Conservation (phyloP, 2,888 invertebrate species). For the Noctua janthe region DNA sequence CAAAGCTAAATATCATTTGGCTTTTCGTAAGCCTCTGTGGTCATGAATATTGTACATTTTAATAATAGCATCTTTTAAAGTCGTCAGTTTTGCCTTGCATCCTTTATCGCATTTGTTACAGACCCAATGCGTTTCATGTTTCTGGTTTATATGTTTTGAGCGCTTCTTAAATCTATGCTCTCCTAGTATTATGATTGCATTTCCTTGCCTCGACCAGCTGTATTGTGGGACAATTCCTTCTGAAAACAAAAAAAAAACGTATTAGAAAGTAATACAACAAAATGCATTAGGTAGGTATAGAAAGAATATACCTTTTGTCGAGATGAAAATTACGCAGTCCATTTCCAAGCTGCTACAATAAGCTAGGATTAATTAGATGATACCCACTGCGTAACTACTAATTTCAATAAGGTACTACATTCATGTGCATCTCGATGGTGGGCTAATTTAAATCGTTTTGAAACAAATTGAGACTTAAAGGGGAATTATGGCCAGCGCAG, state of each 20-base stretch:
- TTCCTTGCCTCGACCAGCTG: slow-evolving; percentile 86
- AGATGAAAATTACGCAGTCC: neutral
- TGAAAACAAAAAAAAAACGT: slow-evolving; percentile 53
- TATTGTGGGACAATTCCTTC: slow-evolving; percentile 78
- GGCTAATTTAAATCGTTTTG: too few species aligned
- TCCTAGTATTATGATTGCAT: slow-evolving; percentile 85
- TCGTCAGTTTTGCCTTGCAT: slow-evolving; percentile 85
- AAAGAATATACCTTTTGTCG: slow-evolving; percentile 6
- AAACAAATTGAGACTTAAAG: too few species aligned
- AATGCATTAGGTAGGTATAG: neutral
- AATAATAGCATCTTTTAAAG: slow-evolving; percentile 83
- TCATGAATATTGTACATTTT: slow-evolving; percentile 84
- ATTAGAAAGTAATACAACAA: slow-evolving; percentile 18
- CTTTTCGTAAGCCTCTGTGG: slow-evolving; percentile 77
- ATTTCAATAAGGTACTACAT: neutral
- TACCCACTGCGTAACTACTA: neutral
- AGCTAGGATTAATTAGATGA: neutral
- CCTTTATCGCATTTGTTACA: slow-evolving; percentile 87
- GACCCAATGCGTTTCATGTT: slow-evolving; percentile 86
- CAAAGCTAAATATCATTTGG: slow-evolving; percentile 65
- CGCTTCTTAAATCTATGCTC: slow-evolving; percentile 86
- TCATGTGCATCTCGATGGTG: too few species aligned
- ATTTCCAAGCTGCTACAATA: neutral
- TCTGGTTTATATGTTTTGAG: slow-evolving; percentile 82
- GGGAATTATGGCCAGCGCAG: neutral